Evolutionary conservation across 2,888 invertebrate species (phyloP), one percentile per base, ranked within the genome.

Genomic region (Napeogenes sylphis): DNA sequence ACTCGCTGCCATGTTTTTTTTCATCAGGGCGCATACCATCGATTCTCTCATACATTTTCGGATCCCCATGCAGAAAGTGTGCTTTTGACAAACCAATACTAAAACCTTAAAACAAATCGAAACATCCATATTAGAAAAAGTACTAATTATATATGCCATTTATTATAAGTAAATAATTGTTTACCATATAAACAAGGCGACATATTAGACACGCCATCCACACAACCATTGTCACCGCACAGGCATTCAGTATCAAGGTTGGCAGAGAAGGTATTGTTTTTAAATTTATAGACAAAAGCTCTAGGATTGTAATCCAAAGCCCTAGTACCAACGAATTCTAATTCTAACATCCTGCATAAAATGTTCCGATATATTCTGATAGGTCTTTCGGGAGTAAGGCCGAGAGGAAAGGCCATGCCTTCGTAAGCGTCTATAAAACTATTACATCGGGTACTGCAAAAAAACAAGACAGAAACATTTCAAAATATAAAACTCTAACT

Each of bases 151-250:
- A 21, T 21, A 55, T 42, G 3, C 55, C 46, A 46, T 30, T 13
- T n/a, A 38, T 13, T 12, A 59, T 14, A n/a, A 30, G n/a, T 12
- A 35, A 14, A 46, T 6, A 13, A 47, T 58, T 67, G 79, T 92
- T 91, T 74, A 95, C 95, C 93, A 79, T 93, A 94, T 72, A 94
- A 94, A 75, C 95, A 95, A 0, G 94, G 93, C 0, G 94, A 93
- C 6, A 95, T 77, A 73, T 93, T 94, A 13, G 93, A 92, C 1
- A 94, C 77, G 4, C 95, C 95, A 56, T 90, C 87, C 56, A 90
- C 88, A 33, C 94, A 80, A 54, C 82, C 3, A 83, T 80, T 2
- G 81, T 78, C 8, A 4, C 77, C 74, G 73, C 95, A 95, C 71
- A 92, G 93, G 70, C 95, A 95, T 3, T 92, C 85, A 54, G 94